Percentiles rank a stretch among this genome's conserved stretches.
Conservation (phyloP, 2,888 invertebrate genomes). For the Clepsis dumicolana region DNA sequence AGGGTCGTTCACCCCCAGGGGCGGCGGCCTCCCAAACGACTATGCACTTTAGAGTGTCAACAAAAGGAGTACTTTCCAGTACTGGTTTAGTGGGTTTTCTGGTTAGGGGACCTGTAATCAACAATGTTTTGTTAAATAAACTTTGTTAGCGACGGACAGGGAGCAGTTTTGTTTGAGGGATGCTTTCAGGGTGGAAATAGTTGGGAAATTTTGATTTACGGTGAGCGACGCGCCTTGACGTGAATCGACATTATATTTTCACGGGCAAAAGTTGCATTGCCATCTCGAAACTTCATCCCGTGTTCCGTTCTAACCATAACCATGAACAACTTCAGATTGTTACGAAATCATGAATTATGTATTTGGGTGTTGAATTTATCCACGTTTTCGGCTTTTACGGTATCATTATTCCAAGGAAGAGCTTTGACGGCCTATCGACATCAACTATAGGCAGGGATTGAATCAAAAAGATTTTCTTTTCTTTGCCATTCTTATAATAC, state of each 20-base stretch:
- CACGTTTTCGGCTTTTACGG: slow-evolving; percentile 14
- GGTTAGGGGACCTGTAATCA: slow-evolving; percentile 41
- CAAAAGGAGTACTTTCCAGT: slow-evolving; percentile 44
- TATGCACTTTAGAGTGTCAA: slow-evolving; percentile 45
- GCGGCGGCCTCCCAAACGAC: slow-evolving; percentile 31
- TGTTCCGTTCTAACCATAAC: background rate
- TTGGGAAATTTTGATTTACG: slow-evolving; percentile 53
- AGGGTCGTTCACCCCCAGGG: slow-evolving; percentile 69
- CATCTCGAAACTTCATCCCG: background rate
- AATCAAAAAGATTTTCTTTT: slow-evolving; percentile 9
- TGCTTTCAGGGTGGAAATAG: slow-evolving; percentile 43
- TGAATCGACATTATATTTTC: slow-evolving; percentile 36
- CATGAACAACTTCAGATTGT: background rate
- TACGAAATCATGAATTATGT: slow-evolving; percentile 23
- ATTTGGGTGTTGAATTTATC: slow-evolving; percentile 12
- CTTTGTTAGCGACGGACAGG: slow-evolving; percentile 45
- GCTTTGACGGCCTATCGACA: background rate
- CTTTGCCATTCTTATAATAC: background rate
- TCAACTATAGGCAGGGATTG: background rate
- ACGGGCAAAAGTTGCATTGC: background rate
- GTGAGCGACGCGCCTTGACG: slow-evolving; percentile 44
- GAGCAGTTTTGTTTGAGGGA: slow-evolving; percentile 47
- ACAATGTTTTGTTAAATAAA: slow-evolving; percentile 45
- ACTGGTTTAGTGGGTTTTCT: slow-evolving; percentile 10
- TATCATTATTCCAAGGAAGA: slow-evolving; percentile 22